phyloP scores from a whole-genome alignment of 2,888 invertebrate species.

The Nephrotoma guestfalica region DNA sequence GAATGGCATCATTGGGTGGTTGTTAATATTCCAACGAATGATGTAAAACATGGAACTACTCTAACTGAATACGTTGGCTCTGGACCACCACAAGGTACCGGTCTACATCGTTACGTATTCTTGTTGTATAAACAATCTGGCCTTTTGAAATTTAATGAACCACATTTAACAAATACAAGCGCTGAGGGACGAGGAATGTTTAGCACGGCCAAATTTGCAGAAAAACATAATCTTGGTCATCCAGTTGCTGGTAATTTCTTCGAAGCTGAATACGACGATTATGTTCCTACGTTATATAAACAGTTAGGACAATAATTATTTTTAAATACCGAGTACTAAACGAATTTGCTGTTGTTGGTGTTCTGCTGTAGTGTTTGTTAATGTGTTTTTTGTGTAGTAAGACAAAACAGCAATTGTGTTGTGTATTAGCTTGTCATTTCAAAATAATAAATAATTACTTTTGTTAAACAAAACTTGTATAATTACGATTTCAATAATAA shows the following conservation, averaged over 20 bases:
- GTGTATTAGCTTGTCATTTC: no score
- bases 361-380: no score
- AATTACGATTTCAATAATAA: no score
- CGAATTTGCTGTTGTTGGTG: no score
- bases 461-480: no score
- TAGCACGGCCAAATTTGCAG: slow-evolving; percentile 59
- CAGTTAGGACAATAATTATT: slow-evolving; percentile 43
- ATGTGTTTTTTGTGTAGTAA: no score
- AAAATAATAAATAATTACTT: no score
- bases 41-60: slow-evolving; percentile 39
- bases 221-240: slow-evolving; percentile 63
- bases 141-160: slow-evolving; percentile 37
- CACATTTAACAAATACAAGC: slow-evolving; percentile 34
- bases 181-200: slow-evolving; percentile 41
- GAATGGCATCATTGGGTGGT: slow-evolving; percentile 54
- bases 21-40: slow-evolving; percentile 43
- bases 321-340: no score
- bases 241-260: slow-evolving; percentile 82
- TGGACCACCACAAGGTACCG: slow-evolving; percentile 45
- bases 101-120: slow-evolving; percentile 52
- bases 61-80: slow-evolving; percentile 43
- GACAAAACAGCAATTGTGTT: no score
- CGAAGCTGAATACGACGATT: slow-evolving; percentile 76
- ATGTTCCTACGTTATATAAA: slow-evolving; percentile 74
- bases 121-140: slow-evolving; percentile 50